These are phyloP conservation scores for Clunio marinus DNA, from an alignment of 2,888 invertebrate genomes.

Conservation along the genomic window DNA sequence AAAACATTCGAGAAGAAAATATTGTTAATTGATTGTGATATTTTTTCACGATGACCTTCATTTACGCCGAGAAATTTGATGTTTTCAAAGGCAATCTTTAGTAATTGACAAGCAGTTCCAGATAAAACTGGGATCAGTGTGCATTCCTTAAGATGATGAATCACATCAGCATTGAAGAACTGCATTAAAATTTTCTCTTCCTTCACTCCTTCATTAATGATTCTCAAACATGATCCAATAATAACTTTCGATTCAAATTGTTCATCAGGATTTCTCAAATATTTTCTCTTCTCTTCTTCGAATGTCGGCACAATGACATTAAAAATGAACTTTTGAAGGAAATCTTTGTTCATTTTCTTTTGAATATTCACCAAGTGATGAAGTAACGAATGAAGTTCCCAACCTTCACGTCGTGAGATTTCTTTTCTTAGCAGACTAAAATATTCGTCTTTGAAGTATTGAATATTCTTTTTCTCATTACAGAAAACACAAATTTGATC, in stretches of 20 bases:
- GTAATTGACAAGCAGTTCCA: constrained; percentile 48
- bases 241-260: background rate
- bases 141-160: constrained; percentile 48
- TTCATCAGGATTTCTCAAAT: background rate
- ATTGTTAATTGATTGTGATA: constrained; percentile 46
- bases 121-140: constrained; percentile 46
- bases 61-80: constrained; percentile 48
- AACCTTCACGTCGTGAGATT: background rate
- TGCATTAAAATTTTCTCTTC: constrained; percentile 48
- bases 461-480: constrained; percentile 43
- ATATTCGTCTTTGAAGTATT: constrained; percentile 42
- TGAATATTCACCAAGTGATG: background rate
- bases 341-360: background rate
- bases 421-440: background rate
- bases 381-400: constrained; percentile 1
- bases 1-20: constrained; percentile 45
- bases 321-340: constrained; percentile 43
- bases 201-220: constrained; percentile 40
- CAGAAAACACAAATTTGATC: background rate
- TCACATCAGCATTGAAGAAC: constrained; percentile 49
- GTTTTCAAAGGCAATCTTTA: constrained; percentile 50
- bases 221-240: constrained; percentile 46
- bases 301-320: constrained; percentile 49
- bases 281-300: constrained; percentile 44
- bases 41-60: constrained; percentile 43